phyloP scores from a whole-genome alignment of 1,140 invertebrate species.

The Trichoplusia ni region DNA sequence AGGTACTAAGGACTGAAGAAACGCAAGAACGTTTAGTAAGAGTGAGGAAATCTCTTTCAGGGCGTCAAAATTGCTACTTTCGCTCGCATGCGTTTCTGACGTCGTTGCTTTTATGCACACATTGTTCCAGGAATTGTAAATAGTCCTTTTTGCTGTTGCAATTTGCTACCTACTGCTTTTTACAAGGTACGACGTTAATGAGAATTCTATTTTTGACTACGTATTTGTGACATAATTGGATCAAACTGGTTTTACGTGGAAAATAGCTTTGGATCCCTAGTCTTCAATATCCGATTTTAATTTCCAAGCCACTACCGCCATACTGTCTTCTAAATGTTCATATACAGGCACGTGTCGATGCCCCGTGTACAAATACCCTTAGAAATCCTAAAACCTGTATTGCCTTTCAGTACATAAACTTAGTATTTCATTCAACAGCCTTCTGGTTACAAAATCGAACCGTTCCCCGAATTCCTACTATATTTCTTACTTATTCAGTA shows the following conservation, averaged over 20 bases:
- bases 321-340: no score
- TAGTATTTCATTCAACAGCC: conserved; percentile 11
- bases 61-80: conserved; percentile 70
- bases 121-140: conserved; percentile 14
- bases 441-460: conserved; percentile 13
- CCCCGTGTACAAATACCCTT: no score
- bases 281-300: no score
- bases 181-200: no score
- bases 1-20: conserved; percentile 35
- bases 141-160: conserved; percentile 32
- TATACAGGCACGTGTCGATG: no score
- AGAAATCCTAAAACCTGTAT: background rate
- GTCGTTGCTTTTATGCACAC: conserved; percentile 40
- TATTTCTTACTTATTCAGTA: conserved; percentile 28
- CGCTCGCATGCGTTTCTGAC: conserved; percentile 51
- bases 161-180: conserved; percentile 16
- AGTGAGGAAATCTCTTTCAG: conserved; percentile 53
- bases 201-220: no score
- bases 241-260: no score
- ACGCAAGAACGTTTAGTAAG: conserved; percentile 34
- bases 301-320: no score
- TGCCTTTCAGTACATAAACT: conserved; percentile 1
- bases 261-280: no score
- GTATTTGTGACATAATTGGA: no score
- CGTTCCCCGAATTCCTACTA: background rate